Base-by-base conservation (phyloP, 2,113 vertebrate genomes). In the Hoplias malabaricus region DNA sequence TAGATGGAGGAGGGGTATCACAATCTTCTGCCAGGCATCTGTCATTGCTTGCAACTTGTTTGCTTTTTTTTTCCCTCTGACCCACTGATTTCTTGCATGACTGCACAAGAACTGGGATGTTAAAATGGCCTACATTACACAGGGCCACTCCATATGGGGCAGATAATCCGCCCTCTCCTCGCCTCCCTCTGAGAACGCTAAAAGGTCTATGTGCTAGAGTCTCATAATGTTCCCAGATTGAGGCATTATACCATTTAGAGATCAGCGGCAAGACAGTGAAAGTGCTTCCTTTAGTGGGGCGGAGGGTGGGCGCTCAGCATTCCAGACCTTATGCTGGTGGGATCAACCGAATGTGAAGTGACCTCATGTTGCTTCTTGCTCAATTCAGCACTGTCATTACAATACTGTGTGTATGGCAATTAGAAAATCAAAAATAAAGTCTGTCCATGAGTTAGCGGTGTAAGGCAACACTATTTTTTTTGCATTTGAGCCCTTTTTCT, bases 61-160 rank as follows among this genome's bases (percentile, higher is more conserved):
- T 74, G n/a, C n/a, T 53, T 61, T 65, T 78, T 80, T 83, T 65
- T 68, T 70, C 46, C 50, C 54, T 68, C 59, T 79, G 82, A 83
- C 59, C 81, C 70, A 72, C n/a, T 34, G 73, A 85, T 85, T 85
- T 85, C 79, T 75, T 82, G 84, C 82, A 83, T 85, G 84, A 79
- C 54, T 74, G 73, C 80, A 54, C 73, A 83, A 77, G 79, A 80
- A 84, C 82, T 85, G 69, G 66, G 61, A 67, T 34, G 63, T 80
- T 83, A 77, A 82, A 82, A 73, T 34, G 36, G 42, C 67, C 73
- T 73, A 73, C 68, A 73, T 81, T 59, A 38, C 79, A 68, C 23
- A 46, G n/a, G 34, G 59, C 57, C 43, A 38, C 34, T 69, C 65
- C 57, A 63, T 69, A 76, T 71, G 61, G 75, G 63, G 53, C 29